phyloP scores from a whole-genome alignment of 2,888 invertebrate species.

The Pachliopta kotzebuea region DNA sequence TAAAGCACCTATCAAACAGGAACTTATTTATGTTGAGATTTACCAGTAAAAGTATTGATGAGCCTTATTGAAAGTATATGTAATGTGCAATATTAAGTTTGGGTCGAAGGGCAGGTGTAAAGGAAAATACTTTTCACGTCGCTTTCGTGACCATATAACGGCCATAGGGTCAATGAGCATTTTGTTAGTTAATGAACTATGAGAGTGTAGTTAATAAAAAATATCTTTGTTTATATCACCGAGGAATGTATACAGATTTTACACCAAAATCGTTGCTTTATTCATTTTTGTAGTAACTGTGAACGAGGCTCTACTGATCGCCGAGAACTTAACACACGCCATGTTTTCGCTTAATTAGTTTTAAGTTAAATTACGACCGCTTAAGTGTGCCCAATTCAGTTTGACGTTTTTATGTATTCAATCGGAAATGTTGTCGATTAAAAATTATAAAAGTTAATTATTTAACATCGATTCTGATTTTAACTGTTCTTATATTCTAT shows the following conservation, averaged over 20 bases:
- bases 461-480: no score
- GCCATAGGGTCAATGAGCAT: constrained; percentile 1
- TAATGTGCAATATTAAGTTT: constrained; percentile 1
- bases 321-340: not conserved
- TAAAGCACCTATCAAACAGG: no score
- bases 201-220: constrained; percentile 7
- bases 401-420: not conserved
- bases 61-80: no score
- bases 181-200: constrained; percentile 6
- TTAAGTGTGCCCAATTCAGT: not conserved
- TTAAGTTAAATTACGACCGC: constrained; percentile 2
- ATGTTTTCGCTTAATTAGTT: constrained; percentile 3
- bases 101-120: constrained; percentile 57
- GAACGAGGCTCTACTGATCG: not conserved
- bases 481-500: no score
- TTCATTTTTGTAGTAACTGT: not conserved
- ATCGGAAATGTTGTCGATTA: not conserved
- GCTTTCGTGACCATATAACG: constrained; percentile 29
- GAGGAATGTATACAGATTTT: constrained; percentile 24
- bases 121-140: constrained; percentile 63
- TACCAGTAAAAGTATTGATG: no score
- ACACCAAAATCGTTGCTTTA: not conserved
- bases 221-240: constrained; percentile 9
- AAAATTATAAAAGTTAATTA: no score
- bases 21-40: no score